Evolutionary conservation across 2,888 invertebrate species (phyloP), one percentile per base, ranked within the genome.

Genomic region (Ophioninae sp.): DNA sequence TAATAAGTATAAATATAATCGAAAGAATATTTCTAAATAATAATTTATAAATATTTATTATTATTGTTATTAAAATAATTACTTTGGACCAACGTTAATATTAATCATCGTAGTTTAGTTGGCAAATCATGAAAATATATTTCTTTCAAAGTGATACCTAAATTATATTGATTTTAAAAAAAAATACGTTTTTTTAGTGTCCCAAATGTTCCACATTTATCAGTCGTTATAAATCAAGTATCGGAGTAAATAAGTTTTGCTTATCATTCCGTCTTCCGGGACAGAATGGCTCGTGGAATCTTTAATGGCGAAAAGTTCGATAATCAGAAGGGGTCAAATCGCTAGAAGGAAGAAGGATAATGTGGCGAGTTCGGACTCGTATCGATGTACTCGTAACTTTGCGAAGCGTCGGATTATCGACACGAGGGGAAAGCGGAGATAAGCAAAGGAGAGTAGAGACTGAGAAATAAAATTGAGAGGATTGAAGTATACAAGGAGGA

Each of bases 251-350:
- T 44, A 10, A 44, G 44, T 44, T 13, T 13, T 13, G 50, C 13
- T 50, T 17, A 17, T 17, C 13, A 30, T 6, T n/a, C n/a, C n/a
- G n/a, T 62, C 37, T 13, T 62, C 30, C 30, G 13, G 23, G 30
- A 62, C 13, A 30, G 62, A 62, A 20, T 10, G 7, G 2, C 23
- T 23, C 7, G 13, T 30, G 0, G 20, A 62, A 2, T 10, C 23
- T 20, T 37, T 13, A 10, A 62, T 30, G 67, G 64, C 17, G 5
- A 72, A 21, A 79, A 79, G 23, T 79, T 79, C 30, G 79, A 65
- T 79, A 79, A 79, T 79, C 64, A 64, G 64, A 64, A 37, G 70
- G 64, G 64, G 69, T 37, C 61, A 69, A 69, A 69, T 30, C 78
- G 62, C 64, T 62, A 39, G 70, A 78, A 37, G 78, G 62, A 56